Evolutionary conservation across 1,140 invertebrate species (phyloP), one percentile per base, ranked within the genome.

Genomic region (Pseudomyrmex cubaensis): DNA sequence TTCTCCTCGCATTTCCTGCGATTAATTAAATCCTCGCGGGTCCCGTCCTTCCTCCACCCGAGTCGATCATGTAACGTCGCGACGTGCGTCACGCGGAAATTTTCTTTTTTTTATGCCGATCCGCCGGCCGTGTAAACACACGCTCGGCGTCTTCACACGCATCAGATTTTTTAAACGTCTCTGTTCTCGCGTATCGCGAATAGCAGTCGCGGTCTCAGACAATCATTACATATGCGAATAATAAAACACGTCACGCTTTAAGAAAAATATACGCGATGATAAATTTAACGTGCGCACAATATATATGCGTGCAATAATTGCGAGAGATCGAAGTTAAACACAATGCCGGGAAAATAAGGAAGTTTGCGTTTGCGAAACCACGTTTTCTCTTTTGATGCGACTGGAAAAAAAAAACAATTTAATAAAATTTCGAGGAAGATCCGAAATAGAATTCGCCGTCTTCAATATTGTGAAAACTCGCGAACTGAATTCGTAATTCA

Each of bases 1-100:
- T 85, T 69, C 13, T 54, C 44, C 22, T 63, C 22, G 46, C 35
- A 35, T 70, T 75, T 74, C 17, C 61, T 69, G 70, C 66, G 9
- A 70, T 86, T 75, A 86, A 82, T 69, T 69, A 80, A n/a, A 2
- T 22, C n/a, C 20, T 50, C 1, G 64, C 20, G 44, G 44, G 44
- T 70, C 44, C 35, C 48, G n/a, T 70, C 48, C 46, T 80, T 80
- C 70, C 66, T 70, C 54, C n/a, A 5, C 8, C 25, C 25, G 25
- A 25, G 52, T 5, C 20, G 15, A 70, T 70, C 76, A 80, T 72
- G 54, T 80, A 70, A 80, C 20, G 20, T 17, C 20, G 66, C 50
- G 44, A 72, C 15, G 1, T 80, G 17, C 56, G 54, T 80, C 66
- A 72, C 76, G 76, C 76, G 15, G 72, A 20, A 80, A 10, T 72